Evolutionary conservation across 2,797 vertebrate genomes (phyloP).

Genomic region (Phyllotis vaccarum): DNA sequence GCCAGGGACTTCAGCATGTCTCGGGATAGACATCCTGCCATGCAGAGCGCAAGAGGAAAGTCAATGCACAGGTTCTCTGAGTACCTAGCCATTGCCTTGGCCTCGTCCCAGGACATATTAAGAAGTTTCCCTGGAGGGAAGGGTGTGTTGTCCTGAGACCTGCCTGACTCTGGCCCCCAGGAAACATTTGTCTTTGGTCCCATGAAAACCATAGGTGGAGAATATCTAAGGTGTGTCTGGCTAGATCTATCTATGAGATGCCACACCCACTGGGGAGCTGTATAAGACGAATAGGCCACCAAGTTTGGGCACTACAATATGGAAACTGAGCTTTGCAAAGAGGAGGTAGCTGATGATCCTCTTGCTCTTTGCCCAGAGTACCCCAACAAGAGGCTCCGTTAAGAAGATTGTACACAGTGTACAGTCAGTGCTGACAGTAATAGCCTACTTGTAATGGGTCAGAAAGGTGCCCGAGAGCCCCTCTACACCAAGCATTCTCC

Average conservation of each 20-base stretch:
- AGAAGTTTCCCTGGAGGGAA: background rate
- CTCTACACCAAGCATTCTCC: background rate
- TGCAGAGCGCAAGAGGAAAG: background rate
- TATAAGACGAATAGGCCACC: background rate
- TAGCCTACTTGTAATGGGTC: too few relatives aligned
- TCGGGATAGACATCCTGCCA: rapidly evolving
- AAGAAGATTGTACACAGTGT: background rate
- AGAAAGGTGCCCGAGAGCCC: background rate
- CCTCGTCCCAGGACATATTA: background rate
- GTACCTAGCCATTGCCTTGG: background rate
- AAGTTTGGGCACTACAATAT: background rate
- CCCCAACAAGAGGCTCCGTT: background rate
- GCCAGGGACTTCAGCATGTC: background rate
- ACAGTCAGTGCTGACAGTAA: rapidly evolving
- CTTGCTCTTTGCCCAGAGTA: background rate
- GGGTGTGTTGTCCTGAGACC: background rate
- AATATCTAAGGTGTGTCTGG: background rate
- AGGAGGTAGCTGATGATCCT: background rate
- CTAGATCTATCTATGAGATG: background rate
- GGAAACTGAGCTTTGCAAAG: background rate
- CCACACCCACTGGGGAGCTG: background rate
- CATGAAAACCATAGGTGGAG: background rate
- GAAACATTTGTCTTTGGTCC: background rate
- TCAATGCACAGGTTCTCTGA: background rate
- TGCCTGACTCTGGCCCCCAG: background rate